Evolutionary conservation across 35 echinoderm and acorn worm species (phyloP), one percentile per base, ranked within the genome.

Genomic region (Apostichopus japonicus): DNA sequence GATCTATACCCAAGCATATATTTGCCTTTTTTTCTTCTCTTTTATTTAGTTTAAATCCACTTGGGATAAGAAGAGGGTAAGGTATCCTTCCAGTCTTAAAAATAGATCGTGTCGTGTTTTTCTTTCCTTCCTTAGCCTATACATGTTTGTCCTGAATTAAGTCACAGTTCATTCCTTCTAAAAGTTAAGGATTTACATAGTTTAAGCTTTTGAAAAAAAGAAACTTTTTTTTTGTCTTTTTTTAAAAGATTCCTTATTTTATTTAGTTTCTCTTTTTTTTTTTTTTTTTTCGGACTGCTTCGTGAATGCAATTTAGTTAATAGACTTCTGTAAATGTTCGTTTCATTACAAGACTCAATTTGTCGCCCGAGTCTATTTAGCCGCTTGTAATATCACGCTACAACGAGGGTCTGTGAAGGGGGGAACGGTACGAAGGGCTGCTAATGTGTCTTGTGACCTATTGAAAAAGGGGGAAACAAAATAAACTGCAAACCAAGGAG

Each of bases 281-380:
- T 17, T 23, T 17, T 13, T 73, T 6, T 73, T 73, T 73, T 73
- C 27, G 27, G 21, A 19, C 21, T 23, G 71, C 15, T 73, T 73
- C 71, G 71, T 73, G 71, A 53, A 84, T 84, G 81, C 81, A 84
- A 84, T 84, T 84, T 84, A 58, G 54, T 57, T 84, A 84, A 84
- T 84, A 84, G 81, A 57, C 81, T n/a, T n/a, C 81, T 19, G 54
- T 57, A 84, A 24, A 84, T 84, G 81, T 84, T 84, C 57, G 81
- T 57, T 84, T 57, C 81, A 84, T 84, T 84, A 84, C 54, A 84
- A 7, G 27, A 23, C 57, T 84, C 81, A 84, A 84, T 84, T 33
- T 84, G 81, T 84, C 81, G 81, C 81, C 81, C 53, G 54, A 58
- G 57, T 84, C 81, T 57, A 51, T 84, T 57, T 84, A 57, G 54